Percentiles rank a stretch among this genome's conserved stretches.
phyloP scores from a whole-genome alignment of 2,888 invertebrate species.

The Drosophila sordidula region DNA sequence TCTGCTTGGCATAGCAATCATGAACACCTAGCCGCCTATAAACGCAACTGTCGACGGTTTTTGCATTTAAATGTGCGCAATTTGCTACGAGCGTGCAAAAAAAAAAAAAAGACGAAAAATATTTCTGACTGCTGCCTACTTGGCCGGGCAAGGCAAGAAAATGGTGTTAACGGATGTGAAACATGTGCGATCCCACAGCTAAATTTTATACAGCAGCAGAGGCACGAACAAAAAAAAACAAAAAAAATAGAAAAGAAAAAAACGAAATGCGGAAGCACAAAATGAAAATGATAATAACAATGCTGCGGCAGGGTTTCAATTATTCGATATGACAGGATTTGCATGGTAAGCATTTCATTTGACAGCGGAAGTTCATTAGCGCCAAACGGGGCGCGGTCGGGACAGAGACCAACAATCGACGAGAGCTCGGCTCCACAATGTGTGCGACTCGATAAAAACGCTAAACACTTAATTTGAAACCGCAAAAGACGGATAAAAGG shows the following conservation, averaged over 20 bases:
- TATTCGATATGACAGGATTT: conserved; percentile 72
- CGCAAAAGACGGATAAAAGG: conserved; percentile 38
- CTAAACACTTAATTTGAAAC: conserved; percentile 63
- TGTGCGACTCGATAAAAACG: conserved; percentile 19
- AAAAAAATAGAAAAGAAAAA: conserved; percentile 21
- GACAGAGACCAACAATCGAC: conserved; percentile 9
- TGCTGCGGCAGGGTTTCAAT: conserved; percentile 66
- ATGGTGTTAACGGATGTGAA: conserved; percentile 67
- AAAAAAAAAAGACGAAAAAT: conserved; percentile 16
- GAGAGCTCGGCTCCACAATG: conserved; percentile 11
- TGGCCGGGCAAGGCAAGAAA: conserved; percentile 49
- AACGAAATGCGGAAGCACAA: conserved; percentile 52
- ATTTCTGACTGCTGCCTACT: conserved; percentile 60
- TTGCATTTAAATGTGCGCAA: conserved; percentile 77
- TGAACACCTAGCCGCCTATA: conserved; percentile 69
- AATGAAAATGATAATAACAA: conserved; percentile 75
- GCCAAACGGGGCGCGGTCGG: conserved; percentile 19
- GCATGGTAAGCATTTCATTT: conserved; percentile 74
- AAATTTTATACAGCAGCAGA: conserved; percentile 33
- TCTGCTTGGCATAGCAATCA: conserved; percentile 47
- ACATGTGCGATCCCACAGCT: conserved; percentile 60
- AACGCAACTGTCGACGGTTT: conserved; percentile 71
- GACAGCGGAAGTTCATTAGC: conserved; percentile 72
- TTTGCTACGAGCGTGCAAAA: conserved; percentile 45
- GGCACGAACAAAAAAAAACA: conserved; percentile 11